Evolutionary conservation across 2,797 vertebrate genomes (phyloP).

Genomic region (Apogon talboti): DNA sequence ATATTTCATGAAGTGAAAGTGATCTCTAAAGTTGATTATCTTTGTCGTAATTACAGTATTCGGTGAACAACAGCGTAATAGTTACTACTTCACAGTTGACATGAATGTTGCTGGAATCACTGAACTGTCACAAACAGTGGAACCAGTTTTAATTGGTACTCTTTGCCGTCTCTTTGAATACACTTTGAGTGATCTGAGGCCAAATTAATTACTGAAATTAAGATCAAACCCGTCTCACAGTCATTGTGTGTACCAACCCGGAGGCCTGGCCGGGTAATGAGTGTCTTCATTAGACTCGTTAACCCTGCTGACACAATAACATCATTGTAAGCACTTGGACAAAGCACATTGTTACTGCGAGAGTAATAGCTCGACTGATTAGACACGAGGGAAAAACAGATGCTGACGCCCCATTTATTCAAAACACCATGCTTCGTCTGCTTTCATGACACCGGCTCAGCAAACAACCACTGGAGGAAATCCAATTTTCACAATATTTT

Average conservation of each 20-base stretch:
- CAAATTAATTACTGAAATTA: conserved; percentile 84
- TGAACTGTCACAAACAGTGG: not conserved
- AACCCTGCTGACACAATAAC: conserved; percentile 75
- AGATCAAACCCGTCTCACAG: conserved; percentile 71
- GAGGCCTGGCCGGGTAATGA: conserved; percentile 68
- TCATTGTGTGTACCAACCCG: conserved; percentile 59
- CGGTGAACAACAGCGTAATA: conserved; percentile 9
- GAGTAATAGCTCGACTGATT: conserved; percentile 62
- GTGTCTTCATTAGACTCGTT: conserved; percentile 72
- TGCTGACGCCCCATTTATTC: conserved; percentile 49
- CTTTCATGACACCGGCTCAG: conserved; percentile 13
- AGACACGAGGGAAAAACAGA: conserved; percentile 46
- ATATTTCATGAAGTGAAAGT: conserved; percentile 52
- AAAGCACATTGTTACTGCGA: conserved; percentile 64
- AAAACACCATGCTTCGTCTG: conserved; percentile 10
- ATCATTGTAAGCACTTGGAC: conserved; percentile 66
- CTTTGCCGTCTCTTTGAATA: conserved; percentile 28
- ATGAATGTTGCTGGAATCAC: not conserved
- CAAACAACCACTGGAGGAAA: not conserved
- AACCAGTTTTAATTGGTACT: conserved; percentile 28
- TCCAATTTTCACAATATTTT: too few relatives aligned
- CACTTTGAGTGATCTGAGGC: conserved; percentile 55
- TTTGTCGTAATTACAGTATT: conserved; percentile 25
- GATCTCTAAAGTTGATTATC: conserved; percentile 32
- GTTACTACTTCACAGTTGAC: conserved; percentile 1